phyloP scores from a whole-genome alignment of 2,797 vertebrate species.

The Melanotaenia trifasciata region DNA sequence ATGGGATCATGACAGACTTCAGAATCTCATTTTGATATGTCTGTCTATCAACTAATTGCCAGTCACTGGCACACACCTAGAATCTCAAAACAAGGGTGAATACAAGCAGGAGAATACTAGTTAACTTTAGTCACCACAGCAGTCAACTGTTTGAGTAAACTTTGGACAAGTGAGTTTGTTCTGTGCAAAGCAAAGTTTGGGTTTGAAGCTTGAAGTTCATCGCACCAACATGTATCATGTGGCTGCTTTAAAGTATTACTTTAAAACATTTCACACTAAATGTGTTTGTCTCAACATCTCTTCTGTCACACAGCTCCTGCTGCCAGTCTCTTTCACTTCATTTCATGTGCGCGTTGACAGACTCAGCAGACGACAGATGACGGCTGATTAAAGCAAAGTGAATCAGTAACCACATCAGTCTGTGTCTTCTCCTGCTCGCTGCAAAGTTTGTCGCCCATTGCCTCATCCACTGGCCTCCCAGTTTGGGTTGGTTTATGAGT shows the following conservation, averaged over 20 bases:
- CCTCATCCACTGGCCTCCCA: neutral
- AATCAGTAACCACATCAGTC: constrained; percentile 22
- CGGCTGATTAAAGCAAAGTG: constrained; percentile 38
- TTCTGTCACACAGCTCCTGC: neutral
- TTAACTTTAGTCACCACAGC: no score
- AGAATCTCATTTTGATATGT: no score
- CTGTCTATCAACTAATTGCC: no score
- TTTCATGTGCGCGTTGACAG: constrained; percentile 19
- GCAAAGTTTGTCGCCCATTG: constrained; percentile 24
- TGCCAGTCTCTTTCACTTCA: constrained; percentile 13
- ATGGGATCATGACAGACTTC: no score
- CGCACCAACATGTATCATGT: neutral
- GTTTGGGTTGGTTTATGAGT: constrained; percentile 13
- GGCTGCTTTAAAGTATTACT: neutral
- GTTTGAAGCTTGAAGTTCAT: neutral
- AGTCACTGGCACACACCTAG: no score
- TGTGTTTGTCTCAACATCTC: constrained; percentile 6
- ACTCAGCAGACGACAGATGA: constrained; percentile 23
- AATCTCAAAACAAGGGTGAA: no score
- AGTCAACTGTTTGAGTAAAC: no score
- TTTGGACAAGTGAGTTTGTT: no score
- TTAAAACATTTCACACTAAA: neutral
- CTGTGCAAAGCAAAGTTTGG: neutral
- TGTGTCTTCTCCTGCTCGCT: constrained; percentile 3
- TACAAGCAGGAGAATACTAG: no score